These are phyloP conservation scores for Gopherus flavomarginatus DNA, from an alignment of 2,113 vertebrate species.

Conservation along the genomic window DNA sequence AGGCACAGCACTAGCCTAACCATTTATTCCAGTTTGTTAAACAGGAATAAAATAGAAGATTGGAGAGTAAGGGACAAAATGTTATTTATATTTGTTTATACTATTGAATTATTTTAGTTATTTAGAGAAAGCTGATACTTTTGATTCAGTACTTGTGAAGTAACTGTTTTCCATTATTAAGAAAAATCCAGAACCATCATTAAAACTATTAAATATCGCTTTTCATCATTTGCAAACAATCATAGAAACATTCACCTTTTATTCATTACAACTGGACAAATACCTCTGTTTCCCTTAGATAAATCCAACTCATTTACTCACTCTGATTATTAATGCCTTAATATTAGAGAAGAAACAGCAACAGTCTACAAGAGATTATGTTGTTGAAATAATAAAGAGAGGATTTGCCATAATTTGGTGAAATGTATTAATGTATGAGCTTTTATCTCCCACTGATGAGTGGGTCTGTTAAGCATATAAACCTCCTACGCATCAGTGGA, in stretches of 20 bases:
- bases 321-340: neutral
- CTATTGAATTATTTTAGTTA: neutral
- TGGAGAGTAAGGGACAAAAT: neutral
- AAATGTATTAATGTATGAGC: slow-evolving; percentile 10
- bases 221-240: neutral
- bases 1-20: neutral
- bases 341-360: neutral
- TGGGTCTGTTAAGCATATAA: slow-evolving; percentile 9
- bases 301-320: neutral
- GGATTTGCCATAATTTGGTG: slow-evolving; percentile 10
- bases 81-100: neutral
- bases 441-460: neutral
- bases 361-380: neutral
- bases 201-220: neutral
- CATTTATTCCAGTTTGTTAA: neutral
- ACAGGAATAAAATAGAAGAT: neutral
- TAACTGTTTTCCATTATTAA: neutral
- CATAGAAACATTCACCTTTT: slow-evolving; percentile 4
- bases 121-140: neutral
- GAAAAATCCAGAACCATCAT: neutral
- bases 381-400: slow-evolving; percentile 35
- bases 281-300: neutral
- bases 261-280: neutral
- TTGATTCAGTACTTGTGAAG: neutral
- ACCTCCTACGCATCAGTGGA: neutral